Evolutionary conservation across 2,888 invertebrate species (phyloP), one percentile per base, ranked within the genome.

Genomic region (Bimastos eiseni): DNA sequence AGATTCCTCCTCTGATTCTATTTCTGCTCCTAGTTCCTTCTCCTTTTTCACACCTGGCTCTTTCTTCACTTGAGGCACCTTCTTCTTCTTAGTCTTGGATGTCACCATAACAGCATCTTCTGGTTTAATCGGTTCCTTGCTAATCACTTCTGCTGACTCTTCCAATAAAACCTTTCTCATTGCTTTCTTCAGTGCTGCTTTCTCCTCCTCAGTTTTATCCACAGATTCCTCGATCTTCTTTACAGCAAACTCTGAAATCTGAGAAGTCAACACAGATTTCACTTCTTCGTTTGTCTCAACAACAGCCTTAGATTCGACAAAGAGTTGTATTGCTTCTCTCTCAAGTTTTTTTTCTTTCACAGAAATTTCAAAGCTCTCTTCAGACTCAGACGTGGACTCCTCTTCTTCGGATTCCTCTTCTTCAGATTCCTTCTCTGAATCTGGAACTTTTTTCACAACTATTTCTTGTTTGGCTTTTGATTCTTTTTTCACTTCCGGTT

Each of bases 191-290:
- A 86, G 37, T 36, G 86, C 86, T 24, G 13, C 36, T 86, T 86
- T 86, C 37, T 86, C 86, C n/a, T 86, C 86, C 21, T 86, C 86
- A 21, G 86, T 86, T 36, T 86, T 86, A 0, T 86, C 86, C 13
- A 86, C 86, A 34, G 86, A 86, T 86, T 86, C 36, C 24, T 86
- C 86, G 36, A 86, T 86, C 36, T 86, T 86, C 86, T 86, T 86
- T 13, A 86, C 1, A 8, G 86, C 36, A 34, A 86, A 36, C 86
- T 86, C 86, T 30, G 86, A 86, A 17, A 86, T 86, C 33, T 86
- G 34, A n/a, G 30, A 4, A 34, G 37, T 33, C 6, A 15, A 86
- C 11, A 37, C 86, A 34, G 36, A 19, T 86, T 24, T 37, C 11
- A 36, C 86, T 86, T 34, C 37, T 36, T 34, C 86, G 21, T 86